Percentiles rank a stretch among this genome's conserved stretches.
Evolutionary conservation across 2,888 invertebrate genomes (phyloP).

Genomic region (Melipona bicolor): DNA sequence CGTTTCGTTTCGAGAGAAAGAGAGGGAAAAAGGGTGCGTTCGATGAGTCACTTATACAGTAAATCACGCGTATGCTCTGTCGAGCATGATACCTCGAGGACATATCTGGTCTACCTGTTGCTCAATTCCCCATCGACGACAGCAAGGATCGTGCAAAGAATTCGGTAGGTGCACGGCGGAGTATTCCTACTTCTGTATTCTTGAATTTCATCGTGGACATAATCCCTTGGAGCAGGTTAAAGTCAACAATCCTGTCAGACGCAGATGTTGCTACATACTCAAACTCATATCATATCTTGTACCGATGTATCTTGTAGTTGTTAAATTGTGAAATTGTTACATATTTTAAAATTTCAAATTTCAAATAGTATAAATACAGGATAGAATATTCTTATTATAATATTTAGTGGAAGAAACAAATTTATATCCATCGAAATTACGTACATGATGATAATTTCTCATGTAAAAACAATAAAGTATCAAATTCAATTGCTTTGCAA

Average conservation of each 20-base stretch:
- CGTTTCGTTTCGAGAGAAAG: conserved; percentile 34
- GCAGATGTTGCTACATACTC: background rate
- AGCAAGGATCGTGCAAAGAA: conserved; percentile 69
- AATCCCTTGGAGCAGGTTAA: conserved; percentile 1
- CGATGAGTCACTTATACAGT: conserved; percentile 72
- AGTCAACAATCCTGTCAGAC: background rate
- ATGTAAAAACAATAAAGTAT: background rate
- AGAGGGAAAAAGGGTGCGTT: conserved; percentile 58
- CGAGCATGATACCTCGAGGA: conserved; percentile 75
- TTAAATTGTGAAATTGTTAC: background rate
- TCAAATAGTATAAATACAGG: background rate
- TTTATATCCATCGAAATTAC: no score
- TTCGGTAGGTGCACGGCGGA: conserved; percentile 46
- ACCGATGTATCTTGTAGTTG: background rate
- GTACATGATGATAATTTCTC: no score
- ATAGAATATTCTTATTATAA: background rate
- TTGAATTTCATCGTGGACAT: conserved; percentile 10
- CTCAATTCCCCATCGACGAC: conserved; percentile 72
- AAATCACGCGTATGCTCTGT: conserved; percentile 72
- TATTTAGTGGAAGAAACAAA: no score
- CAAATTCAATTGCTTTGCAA: background rate
- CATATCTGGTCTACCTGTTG: conserved; percentile 81
- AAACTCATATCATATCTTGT: background rate
- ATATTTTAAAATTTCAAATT: background rate
- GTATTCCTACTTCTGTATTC: conserved; percentile 12